Conservation (phyloP, 2,888 invertebrate genomes). For the Lycophotia porphyrea region DNA sequence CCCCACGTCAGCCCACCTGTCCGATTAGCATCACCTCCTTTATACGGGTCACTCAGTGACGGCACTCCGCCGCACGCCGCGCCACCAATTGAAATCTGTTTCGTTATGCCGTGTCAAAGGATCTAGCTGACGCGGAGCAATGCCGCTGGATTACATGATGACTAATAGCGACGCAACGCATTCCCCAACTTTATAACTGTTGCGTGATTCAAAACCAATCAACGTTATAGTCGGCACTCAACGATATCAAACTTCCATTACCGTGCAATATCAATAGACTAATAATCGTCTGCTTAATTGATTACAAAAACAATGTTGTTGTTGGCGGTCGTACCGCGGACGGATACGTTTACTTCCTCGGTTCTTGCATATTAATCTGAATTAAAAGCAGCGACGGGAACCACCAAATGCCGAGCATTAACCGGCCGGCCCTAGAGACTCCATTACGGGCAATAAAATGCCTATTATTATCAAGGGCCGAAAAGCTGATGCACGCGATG, state of each 20-base stretch:
- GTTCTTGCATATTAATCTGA: slow-evolving; percentile 86
- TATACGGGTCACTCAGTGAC: slow-evolving; percentile 85
- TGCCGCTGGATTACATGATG: slow-evolving; percentile 83
- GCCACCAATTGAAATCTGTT: slow-evolving; percentile 88
- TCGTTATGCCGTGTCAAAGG: slow-evolving; percentile 87
- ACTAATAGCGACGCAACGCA: slow-evolving; percentile 79
- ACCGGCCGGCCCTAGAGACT: slow-evolving; percentile 89
- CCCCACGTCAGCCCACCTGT: slow-evolving; percentile 87
- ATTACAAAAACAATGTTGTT: slow-evolving; percentile 83
- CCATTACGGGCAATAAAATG: slow-evolving; percentile 90
- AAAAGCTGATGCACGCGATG: slow-evolving; percentile 90
- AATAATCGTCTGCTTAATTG: slow-evolving; percentile 83
- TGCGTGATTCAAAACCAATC: slow-evolving; percentile 86
- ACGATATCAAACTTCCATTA: slow-evolving; percentile 83
- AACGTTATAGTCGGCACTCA: slow-evolving; percentile 83
- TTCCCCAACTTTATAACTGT: slow-evolving; percentile 72
- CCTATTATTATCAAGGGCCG: slow-evolving; percentile 90
- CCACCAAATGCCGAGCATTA: slow-evolving; percentile 85
- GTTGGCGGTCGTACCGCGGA: slow-evolving; percentile 52
- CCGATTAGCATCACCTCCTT: slow-evolving; percentile 88
- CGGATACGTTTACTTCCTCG: slow-evolving; percentile 76
- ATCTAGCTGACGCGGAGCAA: slow-evolving; percentile 83
- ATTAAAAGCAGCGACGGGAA: slow-evolving; percentile 86
- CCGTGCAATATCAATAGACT: slow-evolving; percentile 78
- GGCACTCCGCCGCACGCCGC: slow-evolving; percentile 74